Percentiles rank a stretch among this genome's conserved stretches.
Evolutionary conservation across 2,888 invertebrate genomes (phyloP).

Genomic region (Ichneumon xanthorius): DNA sequence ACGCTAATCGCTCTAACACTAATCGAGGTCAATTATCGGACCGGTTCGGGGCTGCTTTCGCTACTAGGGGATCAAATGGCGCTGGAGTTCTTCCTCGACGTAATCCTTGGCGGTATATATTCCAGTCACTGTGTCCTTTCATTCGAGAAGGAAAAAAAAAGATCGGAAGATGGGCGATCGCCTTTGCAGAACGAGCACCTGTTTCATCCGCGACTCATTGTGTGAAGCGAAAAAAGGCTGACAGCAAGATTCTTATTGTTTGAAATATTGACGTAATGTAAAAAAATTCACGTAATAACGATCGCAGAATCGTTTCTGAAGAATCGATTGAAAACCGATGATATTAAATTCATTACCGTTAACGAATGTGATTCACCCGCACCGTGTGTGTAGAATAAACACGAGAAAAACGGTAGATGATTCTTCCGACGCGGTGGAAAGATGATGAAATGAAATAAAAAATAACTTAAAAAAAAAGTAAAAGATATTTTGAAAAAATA

Average conservation of each 20-base stretch:
- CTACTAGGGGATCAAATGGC: conserved; percentile 77
- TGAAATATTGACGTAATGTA: conserved; percentile 21
- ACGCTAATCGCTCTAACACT: conserved; percentile 87
- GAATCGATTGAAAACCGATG: conserved; percentile 21
- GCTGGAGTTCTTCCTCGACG: conserved; percentile 79
- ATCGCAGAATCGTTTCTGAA: conserved; percentile 28
- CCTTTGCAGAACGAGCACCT: neutral
- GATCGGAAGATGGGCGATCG: conserved; percentile 3
- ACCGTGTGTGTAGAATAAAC: conserved; percentile 2
- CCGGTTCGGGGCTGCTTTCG: conserved; percentile 76
- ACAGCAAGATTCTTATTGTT: conserved; percentile 40
- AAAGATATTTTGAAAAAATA: conserved; percentile 30
- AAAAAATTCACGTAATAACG: conserved; percentile 37
- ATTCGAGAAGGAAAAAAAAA: conserved; percentile 77
- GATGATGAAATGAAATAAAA: conserved; percentile 13
- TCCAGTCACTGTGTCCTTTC: conserved; percentile 89
- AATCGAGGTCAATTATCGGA: conserved; percentile 81
- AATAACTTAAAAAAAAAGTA: neutral
- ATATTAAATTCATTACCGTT: conserved; percentile 11
- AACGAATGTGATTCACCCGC: conserved; percentile 8
- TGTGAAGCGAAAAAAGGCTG: conserved; percentile 26
- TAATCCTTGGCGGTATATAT: conserved; percentile 89
- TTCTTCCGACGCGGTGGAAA: neutral
- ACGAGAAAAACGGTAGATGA: neutral
- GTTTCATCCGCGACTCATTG: conserved; percentile 26